A percentile compares a stretch with the other conserved stretches of the same genome.
These are phyloP conservation scores for Genyomyrus donnyi DNA, from an alignment of 2,113 vertebrate species.

Conservation along the genomic window DNA sequence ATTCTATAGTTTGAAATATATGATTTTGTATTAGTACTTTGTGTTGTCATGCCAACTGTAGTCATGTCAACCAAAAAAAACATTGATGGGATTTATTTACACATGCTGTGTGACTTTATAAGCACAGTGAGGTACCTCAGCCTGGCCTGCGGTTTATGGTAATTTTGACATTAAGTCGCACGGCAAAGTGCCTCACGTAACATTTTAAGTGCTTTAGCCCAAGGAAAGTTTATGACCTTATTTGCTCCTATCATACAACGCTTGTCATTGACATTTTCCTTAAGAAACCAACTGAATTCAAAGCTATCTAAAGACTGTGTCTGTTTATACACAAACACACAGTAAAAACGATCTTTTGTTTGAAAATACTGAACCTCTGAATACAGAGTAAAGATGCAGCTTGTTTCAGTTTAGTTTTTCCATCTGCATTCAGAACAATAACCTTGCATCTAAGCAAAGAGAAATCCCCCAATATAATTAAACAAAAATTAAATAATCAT, in stretches of 20 bases:
- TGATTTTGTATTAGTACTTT: not conserved
- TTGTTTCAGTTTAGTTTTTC: not conserved
- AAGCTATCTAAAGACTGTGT: not conserved
- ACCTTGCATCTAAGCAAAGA: not conserved
- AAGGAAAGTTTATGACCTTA: not conserved
- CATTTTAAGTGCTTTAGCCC: conserved; percentile 1
- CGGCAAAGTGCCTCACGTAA: not conserved
- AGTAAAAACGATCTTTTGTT: not conserved
- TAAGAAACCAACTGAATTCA: not conserved
- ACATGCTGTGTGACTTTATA: not conserved
- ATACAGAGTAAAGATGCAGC: not conserved
- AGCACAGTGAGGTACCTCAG: not conserved
- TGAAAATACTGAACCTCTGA: not conserved
- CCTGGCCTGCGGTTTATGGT: conserved; percentile 6
- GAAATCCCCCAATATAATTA: not conserved
- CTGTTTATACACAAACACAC: not conserved
- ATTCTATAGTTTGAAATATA: not conserved
- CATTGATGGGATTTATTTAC: not conserved
- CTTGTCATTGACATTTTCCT: not conserved
- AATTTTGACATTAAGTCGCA: conserved; percentile 18
- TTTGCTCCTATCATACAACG: not conserved
- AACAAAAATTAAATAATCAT: not conserved
- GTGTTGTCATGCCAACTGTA: not conserved
- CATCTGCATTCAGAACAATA: not conserved
- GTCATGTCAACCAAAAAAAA: not conserved